phyloP scores from a whole-genome alignment of 2,113 vertebrate species.

The Benthochromis sp. region DNA sequence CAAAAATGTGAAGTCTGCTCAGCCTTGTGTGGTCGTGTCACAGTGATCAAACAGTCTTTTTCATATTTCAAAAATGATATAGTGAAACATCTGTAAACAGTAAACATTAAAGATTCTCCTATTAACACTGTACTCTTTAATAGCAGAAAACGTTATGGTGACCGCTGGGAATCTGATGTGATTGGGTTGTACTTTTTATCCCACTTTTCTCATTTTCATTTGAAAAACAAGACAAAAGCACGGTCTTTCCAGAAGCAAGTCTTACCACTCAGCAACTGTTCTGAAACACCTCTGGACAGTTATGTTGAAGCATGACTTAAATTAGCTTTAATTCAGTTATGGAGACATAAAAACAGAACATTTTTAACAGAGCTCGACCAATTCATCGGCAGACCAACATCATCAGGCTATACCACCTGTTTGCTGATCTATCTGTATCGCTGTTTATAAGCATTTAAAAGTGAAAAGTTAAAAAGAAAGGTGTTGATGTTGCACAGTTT shows the following conservation, averaged over 20 bases:
- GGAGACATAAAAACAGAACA: neutral
- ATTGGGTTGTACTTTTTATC: neutral
- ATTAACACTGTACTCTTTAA: neutral
- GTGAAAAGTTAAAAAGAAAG: neutral
- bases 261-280: neutral
- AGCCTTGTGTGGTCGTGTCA: neutral
- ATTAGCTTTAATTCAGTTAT: neutral
- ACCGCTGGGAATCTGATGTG: neutral
- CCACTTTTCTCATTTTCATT: neutral
- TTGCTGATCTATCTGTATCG: neutral
- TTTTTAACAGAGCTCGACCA: neutral
- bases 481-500: neutral
- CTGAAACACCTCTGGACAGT: neutral
- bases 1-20: neutral
- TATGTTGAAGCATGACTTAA: neutral
- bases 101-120: neutral
- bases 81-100: neutral
- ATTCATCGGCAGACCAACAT: neutral
- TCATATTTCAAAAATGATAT: neutral
- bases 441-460: rapidly evolving
- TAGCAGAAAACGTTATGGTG: rapidly evolving
- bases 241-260: rapidly evolving
- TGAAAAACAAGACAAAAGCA: neutral
- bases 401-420: rapidly evolving
- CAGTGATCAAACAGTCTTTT: neutral